These are phyloP conservation scores for Pelecanoides urinatrix DNA, from an alignment of 2,113 vertebrate species.

Conservation along the genomic window DNA sequence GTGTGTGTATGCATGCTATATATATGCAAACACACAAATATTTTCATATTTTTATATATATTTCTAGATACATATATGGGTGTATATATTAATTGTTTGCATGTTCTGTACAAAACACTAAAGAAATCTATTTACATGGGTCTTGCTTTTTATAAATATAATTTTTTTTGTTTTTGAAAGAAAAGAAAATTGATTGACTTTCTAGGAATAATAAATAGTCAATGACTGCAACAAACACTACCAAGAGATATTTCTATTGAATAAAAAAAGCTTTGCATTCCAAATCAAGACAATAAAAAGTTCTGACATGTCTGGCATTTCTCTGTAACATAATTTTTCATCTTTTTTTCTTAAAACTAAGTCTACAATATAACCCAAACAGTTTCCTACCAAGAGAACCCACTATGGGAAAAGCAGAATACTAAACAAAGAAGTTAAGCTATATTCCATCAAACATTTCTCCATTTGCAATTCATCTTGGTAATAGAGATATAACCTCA, in stretches of 20 bases:
- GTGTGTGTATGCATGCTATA: too few relatives aligned
- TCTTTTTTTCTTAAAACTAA: slow-evolving; percentile 64
- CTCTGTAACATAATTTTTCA: slow-evolving; percentile 50
- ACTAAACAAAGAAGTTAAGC: slow-evolving; percentile 92
- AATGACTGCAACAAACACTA: slow-evolving; percentile 63
- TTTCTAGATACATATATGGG: background rate
- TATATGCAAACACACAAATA: too few relatives aligned
- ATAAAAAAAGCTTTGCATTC: slow-evolving; percentile 60
- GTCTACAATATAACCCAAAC: slow-evolving; percentile 60
- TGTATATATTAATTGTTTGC: background rate
- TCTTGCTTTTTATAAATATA: background rate
- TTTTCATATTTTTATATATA: background rate
- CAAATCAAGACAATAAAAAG: slow-evolving; percentile 64
- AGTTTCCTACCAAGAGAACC: slow-evolving; percentile 63
- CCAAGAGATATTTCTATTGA: slow-evolving; percentile 48
- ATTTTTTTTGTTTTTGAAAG: background rate
- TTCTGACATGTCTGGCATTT: slow-evolving; percentile 45
- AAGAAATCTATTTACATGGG: background rate
- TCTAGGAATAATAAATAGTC: slow-evolving; percentile 51
- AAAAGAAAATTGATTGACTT: slow-evolving; percentile 47
- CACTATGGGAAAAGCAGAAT: slow-evolving; percentile 74
- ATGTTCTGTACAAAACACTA: background rate
- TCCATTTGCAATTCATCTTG: slow-evolving; percentile 96
- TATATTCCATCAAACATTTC: slow-evolving; percentile 90
- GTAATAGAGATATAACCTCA: slow-evolving; percentile 99